Conservation (phyloP, 23 tunicate species). For the Halocynthia aurantium region DNA sequence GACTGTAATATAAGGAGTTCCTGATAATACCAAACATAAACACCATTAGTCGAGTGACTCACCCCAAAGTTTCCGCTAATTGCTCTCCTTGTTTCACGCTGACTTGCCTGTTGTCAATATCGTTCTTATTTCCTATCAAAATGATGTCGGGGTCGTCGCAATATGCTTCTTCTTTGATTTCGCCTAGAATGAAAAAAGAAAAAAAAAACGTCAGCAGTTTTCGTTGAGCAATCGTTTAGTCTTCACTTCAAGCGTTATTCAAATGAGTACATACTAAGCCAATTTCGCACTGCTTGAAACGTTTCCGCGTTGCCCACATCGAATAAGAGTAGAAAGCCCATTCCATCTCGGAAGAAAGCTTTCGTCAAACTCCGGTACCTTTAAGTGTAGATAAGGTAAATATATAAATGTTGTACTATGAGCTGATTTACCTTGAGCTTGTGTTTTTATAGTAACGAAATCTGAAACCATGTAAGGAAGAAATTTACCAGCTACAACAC, state of each 20-base stretch:
- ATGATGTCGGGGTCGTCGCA: slow-evolving; percentile 81
- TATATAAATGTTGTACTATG: background rate
- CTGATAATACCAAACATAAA: no score
- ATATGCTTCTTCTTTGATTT: slow-evolving; percentile 86
- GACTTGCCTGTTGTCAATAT: slow-evolving; percentile 53
- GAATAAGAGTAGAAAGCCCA: slow-evolving; percentile 88
- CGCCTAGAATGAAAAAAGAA: slow-evolving; percentile 28
- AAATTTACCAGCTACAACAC: no score
- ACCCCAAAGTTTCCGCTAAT: slow-evolving; percentile 56
- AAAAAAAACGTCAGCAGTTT: background rate
- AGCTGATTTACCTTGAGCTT: background rate
- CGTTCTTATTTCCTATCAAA: slow-evolving; percentile 80
- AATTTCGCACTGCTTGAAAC: slow-evolving; percentile 69
- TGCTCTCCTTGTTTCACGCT: slow-evolving; percentile 52
- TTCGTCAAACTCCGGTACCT: slow-evolving; percentile 94
- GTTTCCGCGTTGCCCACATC: slow-evolving; percentile 67
- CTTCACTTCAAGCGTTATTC: background rate
- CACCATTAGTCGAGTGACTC: background rate
- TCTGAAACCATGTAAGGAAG: no score
- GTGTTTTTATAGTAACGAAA: no score
- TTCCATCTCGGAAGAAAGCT: slow-evolving; percentile 94
- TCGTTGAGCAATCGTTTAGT: background rate
- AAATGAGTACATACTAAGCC: slow-evolving; percentile 65
- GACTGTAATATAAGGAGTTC: no score
- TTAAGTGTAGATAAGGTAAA: slow-evolving; percentile 2